Conservation (phyloP, 1,140 invertebrate genomes). For the Heliothis virescens region DNA sequence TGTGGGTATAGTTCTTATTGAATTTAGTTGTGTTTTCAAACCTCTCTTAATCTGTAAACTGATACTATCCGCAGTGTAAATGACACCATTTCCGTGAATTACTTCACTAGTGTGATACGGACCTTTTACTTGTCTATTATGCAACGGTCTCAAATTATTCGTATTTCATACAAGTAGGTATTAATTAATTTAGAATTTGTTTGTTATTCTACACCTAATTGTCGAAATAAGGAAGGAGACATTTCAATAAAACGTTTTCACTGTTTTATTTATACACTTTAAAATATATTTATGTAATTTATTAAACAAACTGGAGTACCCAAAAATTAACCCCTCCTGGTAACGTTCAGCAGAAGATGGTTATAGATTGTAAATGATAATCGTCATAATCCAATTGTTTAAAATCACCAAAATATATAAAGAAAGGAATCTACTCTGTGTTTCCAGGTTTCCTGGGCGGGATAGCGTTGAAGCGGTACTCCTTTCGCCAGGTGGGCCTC, state of each 20-base stretch:
- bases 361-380: too few species aligned
- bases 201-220: too few species aligned
- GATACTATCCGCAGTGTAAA: slow-evolving; percentile 12
- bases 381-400: too few species aligned
- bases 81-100: slow-evolving; percentile 31
- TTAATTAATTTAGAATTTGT: too few species aligned
- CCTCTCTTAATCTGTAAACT: slow-evolving; percentile 17
- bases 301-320: too few species aligned
- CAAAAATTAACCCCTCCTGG: too few species aligned
- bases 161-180: background rate
- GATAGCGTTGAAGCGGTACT: slow-evolving; percentile 80
- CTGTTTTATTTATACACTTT: too few species aligned
- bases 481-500: slow-evolving; percentile 81
- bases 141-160: background rate
- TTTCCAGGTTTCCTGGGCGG: slow-evolving; percentile 81
- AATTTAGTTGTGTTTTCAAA: background rate
- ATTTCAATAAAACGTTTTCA: too few species aligned
- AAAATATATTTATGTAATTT: too few species aligned
- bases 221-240: too few species aligned
- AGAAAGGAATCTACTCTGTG: background rate
- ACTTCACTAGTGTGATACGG: slow-evolving; percentile 8
- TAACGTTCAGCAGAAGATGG: too few species aligned
- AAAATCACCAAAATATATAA: background rate
- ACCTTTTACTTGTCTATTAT: slow-evolving; percentile 4
- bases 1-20: background rate